Evolutionary conservation across 2,888 invertebrate species (phyloP), one percentile per base, ranked within the genome.

Genomic region (Acheta domesticus): DNA sequence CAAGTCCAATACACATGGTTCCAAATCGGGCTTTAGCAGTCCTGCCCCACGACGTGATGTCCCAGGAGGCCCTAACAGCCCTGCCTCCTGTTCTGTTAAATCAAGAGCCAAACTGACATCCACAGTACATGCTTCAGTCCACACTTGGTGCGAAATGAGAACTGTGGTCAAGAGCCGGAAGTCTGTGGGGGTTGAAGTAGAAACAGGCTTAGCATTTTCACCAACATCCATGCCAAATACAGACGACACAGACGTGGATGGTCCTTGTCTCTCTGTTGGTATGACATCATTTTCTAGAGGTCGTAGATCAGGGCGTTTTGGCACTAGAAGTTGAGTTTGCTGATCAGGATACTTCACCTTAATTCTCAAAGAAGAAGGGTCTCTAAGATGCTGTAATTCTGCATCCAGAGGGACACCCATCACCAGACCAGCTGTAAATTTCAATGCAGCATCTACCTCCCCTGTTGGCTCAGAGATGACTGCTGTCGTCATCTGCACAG

Each of bases 381-480:
- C 91, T 73, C 92, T 90, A 80, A 97, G 89, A 87, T 96, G 93
- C 83, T 91, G 89, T 82, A 98, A 90, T 86, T 96, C 95, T 0
- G 96, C 97, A 84, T 96, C 95, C 80, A 98, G 89, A 19, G 94
- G 93, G 74, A 98, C 92, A 62, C 95, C 94, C 81, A 96, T 91
- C 78, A 97, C 92, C 5, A 98, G 90, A 0, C 98, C 98, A 0
- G 98, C 97, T 62, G 97, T 96, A 85, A 98, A 97, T 85, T 97
- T 96, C 80, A 96, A 88, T 3, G 95, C 93, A 83, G 95, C 95
- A 19, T 93, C 92, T 83, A 90, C 91, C 85, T 95, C 93, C 62
- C 93, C 93, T 76, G 92, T 92, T 2, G 97, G 97, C 85, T 97
- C 96, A 78, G 94, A 88, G 82, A 98, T 95, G 5, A 90, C 90